Evolutionary conservation across 2,113 vertebrate species (phyloP).

Genomic region (Ranitomeya imitator): DNA sequence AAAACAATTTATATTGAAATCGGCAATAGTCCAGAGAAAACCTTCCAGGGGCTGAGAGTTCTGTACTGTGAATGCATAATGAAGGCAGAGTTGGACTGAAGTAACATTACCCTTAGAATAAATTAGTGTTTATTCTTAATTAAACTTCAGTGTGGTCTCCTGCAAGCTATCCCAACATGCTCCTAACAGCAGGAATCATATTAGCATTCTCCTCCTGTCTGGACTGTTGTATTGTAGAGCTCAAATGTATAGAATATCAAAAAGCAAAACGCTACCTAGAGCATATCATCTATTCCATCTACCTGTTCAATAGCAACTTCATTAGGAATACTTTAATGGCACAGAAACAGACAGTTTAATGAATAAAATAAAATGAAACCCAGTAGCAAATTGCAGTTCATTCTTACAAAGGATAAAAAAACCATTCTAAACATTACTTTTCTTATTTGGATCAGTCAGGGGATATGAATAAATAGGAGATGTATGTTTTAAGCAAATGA

Average conservation of each 20-base stretch:
- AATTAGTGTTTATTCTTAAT: slow-evolving; percentile 50
- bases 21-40: background rate
- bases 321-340: slow-evolving; percentile 63
- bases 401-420: background rate
- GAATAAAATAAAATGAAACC: slow-evolving; percentile 17
- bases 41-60: background rate
- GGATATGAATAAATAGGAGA: background rate
- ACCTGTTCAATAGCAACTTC: slow-evolving; percentile 59
- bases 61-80: slow-evolving; percentile 30
- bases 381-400: background rate
- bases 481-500: background rate
- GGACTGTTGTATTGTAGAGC: background rate
- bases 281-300: slow-evolving; percentile 54
- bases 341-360: background rate
- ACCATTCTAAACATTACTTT: slow-evolving; percentile 7
- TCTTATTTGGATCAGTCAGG: background rate
- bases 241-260: slow-evolving; percentile 43
- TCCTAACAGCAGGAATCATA: slow-evolving; percentile 39
- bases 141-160: slow-evolving; percentile 38
- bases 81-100: slow-evolving; percentile 33
- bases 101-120: slow-evolving; percentile 36
- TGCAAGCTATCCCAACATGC: slow-evolving; percentile 38
- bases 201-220: slow-evolving; percentile 41
- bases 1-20: background rate
- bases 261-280: background rate